phyloP scores from a whole-genome alignment of 2,888 invertebrate species.

The Drosophila aldrichi region DNA sequence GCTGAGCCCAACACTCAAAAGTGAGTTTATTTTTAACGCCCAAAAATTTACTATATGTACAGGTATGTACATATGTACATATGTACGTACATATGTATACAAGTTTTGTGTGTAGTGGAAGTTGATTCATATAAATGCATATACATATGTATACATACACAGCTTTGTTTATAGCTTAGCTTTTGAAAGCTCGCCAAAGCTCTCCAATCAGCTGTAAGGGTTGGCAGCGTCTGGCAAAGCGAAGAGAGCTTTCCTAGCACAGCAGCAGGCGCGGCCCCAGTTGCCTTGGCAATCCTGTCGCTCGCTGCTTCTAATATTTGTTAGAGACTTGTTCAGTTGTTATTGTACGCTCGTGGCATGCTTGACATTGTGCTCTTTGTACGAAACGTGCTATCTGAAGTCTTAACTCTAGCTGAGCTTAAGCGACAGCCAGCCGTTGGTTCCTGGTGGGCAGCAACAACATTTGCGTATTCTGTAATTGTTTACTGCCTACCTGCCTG shows the following conservation, averaged over 20 bases:
- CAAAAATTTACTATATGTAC: too few relatives aligned
- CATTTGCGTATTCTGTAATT: conserved; percentile 17
- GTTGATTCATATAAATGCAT: neutral
- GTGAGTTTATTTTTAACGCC: conserved; percentile 2
- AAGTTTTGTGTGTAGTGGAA: neutral
- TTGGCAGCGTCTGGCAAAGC: conserved; percentile 26
- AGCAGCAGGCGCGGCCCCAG: conserved; percentile 25
- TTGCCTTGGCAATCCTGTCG: conserved; percentile 34
- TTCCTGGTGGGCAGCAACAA: conserved; percentile 2
- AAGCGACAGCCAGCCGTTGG: neutral
- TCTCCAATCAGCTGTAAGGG: conserved; percentile 45
- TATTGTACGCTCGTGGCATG: conserved; percentile 61
- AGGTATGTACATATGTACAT: too few relatives aligned
- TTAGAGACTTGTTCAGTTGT: conserved; percentile 54
- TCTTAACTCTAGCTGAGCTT: neutral
- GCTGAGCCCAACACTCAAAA: neutral
- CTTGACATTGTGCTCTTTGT: conserved; percentile 16
- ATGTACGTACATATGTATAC: too few relatives aligned
- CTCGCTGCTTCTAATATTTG: conserved; percentile 26
- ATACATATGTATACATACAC: neutral
- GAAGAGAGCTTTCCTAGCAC: conserved; percentile 3
- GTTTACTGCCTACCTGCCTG: conserved; percentile 9
- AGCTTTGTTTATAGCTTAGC: neutral
- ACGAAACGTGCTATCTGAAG: neutral
- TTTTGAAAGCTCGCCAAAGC: conserved; percentile 31